Evolutionary conservation across 2,113 vertebrate genomes (phyloP), one percentile per base, ranked within the genome.

Genomic region (Gallinago jamesoni): DNA sequence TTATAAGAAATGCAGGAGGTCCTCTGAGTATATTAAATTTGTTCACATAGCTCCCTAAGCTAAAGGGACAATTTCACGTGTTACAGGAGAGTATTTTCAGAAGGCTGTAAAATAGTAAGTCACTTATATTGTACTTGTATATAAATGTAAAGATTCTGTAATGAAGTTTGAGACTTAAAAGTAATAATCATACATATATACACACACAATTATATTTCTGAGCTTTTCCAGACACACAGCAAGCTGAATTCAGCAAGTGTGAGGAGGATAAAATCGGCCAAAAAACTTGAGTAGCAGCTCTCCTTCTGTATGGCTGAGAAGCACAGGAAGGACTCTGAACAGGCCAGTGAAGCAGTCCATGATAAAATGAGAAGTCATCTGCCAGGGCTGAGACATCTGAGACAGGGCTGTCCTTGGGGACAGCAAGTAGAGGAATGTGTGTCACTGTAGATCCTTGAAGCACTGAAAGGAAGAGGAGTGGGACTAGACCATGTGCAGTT

Each of bases 401-500:
- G 72, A 41, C 22, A 45, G 59, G n/a, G 33, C 31, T 77, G n/a
- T 74, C 47, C 45, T 80, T 73, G 52, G 75, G 63, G 68, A 59
- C 27, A 43, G 43, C 43, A 59, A 64, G 43, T 22, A 66, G 33
- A 80, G 47, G 68, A 87, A 43, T 3, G 10, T 1, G 0, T 52
- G 76, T 70, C 86, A 64, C 22, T 53, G 47, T 74, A 69, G 48
- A 39, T 59, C 30, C 14, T 53, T 24, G 45, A 63, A 75, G 19
- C 30, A 37, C 43, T 53, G 68, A 86, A 76, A 73, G 73, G 2
- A 39, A 48, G 22, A 69, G 21, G 48, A 68, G 39, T 21, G 24
- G 52, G 45, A 23, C 43, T 41, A 45, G 43, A n/a, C 24, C 2
- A 0, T 33, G 18, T 1, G 3, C 13, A 1, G 0, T 53, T 90